Evolutionary conservation across 2,888 invertebrate genomes (phyloP), one percentile per base, ranked within the genome.

Genomic region (Lycophotia porphyrea): DNA sequence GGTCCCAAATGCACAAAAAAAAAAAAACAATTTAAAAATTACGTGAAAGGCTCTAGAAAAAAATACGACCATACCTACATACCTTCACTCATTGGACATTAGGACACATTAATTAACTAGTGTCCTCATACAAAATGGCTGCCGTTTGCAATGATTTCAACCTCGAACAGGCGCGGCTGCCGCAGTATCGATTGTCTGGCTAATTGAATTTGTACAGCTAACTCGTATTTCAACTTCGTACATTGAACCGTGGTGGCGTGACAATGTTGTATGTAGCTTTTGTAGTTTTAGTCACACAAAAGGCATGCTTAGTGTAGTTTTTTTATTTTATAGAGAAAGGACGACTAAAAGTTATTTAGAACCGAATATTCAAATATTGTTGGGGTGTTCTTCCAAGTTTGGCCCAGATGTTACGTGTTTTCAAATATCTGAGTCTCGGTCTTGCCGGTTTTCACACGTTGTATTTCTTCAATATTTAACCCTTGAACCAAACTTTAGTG

Each of bases 141-240:
- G 34, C 34, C 34, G 2, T 71, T 81, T 31, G 44, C 52, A 82
- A 63, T 64, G 24, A 64, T 70, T 58, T 55, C 47, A 63, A 67
- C 24, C 58, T 36, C 34, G 36, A 13, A 27, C 21, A 80, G 84
- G 85, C 36, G 78, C 65, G 84, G 64, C 76, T 1, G 52, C 15
- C 66, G 44, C 47, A 13, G 63, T 84, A 86, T 88, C 74, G 86
- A 88, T 87, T 78, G 52, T 31, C 61, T 8, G 11, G 34, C 74
- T 88, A 86, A 87, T 88, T 78, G 67, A 76, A 87, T 86, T 86
- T 78, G 69, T 63, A 76, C 76, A 49, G 39, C 69, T 27, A 44
- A 44, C 31, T 61, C 60, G 44, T 68, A 68, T 84, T 81, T 61
- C 85, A 74, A 21, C 34, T 65, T 39, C 68, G 85, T 63, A 7